Evolutionary conservation across 2,888 invertebrate genomes (phyloP).

Genomic region (Phanerotoma sp.): DNA sequence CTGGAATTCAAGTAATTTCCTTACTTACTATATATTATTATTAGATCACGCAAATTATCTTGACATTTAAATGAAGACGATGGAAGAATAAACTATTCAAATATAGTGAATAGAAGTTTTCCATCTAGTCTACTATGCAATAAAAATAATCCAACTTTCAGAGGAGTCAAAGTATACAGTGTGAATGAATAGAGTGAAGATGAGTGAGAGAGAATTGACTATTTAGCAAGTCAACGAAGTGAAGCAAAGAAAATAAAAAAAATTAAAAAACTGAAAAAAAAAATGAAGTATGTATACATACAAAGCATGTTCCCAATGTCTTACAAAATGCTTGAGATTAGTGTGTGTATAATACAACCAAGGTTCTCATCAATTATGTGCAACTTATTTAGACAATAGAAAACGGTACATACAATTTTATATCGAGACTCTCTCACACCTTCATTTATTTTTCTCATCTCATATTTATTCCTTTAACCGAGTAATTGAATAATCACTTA

Average conservation of each 20-base stretch:
- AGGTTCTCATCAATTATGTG: slow-evolving; percentile 20
- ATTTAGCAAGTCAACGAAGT: background rate
- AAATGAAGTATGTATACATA: background rate
- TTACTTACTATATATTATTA: too few species aligned
- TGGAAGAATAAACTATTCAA: too few species aligned
- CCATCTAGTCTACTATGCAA: too few species aligned
- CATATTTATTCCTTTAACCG: background rate
- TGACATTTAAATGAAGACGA: too few species aligned
- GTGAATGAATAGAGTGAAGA: background rate
- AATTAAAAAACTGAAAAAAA: too few species aligned
- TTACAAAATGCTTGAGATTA: slow-evolving; percentile 22
- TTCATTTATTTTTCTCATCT: background rate
- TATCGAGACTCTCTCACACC: slow-evolving; percentile 3
- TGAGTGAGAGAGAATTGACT: background rate
- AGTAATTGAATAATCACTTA: background rate
- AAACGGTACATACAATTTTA: slow-evolving; percentile 6
- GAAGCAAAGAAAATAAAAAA: background rate
- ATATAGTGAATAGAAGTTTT: too few species aligned
- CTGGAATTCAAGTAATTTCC: too few species aligned
- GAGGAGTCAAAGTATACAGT: background rate
- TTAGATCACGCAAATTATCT: too few species aligned
- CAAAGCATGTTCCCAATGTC: slow-evolving; percentile 18
- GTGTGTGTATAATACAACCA: background rate
- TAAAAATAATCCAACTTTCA: too few species aligned
- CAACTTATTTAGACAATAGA: slow-evolving; percentile 5